phyloP scores from a whole-genome alignment of 2,888 invertebrate species.

The Himalopsyche anomala region DNA sequence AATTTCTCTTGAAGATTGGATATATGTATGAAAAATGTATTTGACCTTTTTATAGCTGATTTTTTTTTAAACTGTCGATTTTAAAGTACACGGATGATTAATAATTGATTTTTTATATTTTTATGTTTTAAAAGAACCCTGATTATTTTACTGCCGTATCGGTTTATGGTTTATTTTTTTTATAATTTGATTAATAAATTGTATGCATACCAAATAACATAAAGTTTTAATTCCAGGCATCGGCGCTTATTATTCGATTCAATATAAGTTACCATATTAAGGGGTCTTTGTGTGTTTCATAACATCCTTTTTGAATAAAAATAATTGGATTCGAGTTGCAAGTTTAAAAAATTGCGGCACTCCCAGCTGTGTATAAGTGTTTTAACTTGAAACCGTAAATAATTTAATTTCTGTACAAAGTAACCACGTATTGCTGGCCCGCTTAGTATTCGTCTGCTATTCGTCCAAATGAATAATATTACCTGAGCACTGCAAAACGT shows the following conservation, averaged over 20 bases:
- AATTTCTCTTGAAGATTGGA: background rate
- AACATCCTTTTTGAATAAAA: conserved; percentile 15
- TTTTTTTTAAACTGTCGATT: background rate
- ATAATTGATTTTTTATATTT: too few species aligned
- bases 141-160: too few species aligned
- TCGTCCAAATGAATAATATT: conserved; percentile 12
- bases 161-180: too few species aligned
- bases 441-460: background rate
- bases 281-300: background rate
- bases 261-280: background rate
- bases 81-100: background rate
- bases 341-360: conserved; percentile 7
- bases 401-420: conserved; percentile 24
- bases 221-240: conserved; percentile 4
- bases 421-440: conserved; percentile 1
- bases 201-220: background rate
- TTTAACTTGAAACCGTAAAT: conserved; percentile 26
- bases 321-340: conserved; percentile 10
- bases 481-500: conserved; percentile 19
- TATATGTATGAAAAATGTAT: background rate
- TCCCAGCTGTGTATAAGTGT: conserved; percentile 6
- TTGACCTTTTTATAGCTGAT: background rate
- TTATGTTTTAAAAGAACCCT: too few species aligned
- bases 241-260: background rate
- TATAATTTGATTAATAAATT: too few species aligned